A percentile compares a stretch with the other conserved stretches of the same genome.
These are phyloP conservation scores for Hydraecia micacea DNA, from an alignment of 2,888 invertebrate species.

Conservation along the genomic window DNA sequence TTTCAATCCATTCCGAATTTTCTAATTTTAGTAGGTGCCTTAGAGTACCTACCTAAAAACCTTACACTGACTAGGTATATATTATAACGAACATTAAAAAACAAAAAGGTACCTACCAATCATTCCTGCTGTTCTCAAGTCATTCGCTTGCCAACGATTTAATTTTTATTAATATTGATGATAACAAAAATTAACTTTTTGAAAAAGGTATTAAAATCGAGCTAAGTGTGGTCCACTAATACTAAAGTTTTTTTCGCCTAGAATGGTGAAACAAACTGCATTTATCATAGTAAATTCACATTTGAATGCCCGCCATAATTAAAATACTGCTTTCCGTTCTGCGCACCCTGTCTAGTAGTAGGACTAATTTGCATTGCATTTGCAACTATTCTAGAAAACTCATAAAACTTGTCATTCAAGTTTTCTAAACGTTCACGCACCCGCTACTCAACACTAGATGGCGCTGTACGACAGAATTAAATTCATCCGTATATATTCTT, in stretches of 20 bases:
- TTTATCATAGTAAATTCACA: background rate
- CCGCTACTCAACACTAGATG: conserved; percentile 61
- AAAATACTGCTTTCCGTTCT: background rate
- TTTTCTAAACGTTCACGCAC: conserved; percentile 6
- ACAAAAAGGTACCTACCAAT: too few species aligned
- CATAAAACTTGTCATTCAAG: background rate
- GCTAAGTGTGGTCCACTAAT: too few species aligned
- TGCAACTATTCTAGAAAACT: conserved; percentile 24
- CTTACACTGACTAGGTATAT: too few species aligned
- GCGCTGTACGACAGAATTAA: conserved; percentile 21
- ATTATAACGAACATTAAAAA: too few species aligned
- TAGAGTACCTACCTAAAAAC: too few species aligned
- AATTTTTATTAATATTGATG: too few species aligned
- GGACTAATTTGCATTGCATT: background rate
- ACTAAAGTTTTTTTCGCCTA: background rate
- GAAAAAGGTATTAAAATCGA: background rate
- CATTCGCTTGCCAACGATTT: too few species aligned
- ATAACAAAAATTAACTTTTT: background rate
- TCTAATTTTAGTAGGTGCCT: background rate
- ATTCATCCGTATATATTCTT: background rate
- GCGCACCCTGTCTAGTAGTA: background rate
- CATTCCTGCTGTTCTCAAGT: background rate
- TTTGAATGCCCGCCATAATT: background rate
- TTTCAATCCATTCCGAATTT: background rate
- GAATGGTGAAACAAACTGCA: too few species aligned